phyloP scores from a whole-genome alignment of 2,888 invertebrate genomes.

The Erebia ligea region DNA sequence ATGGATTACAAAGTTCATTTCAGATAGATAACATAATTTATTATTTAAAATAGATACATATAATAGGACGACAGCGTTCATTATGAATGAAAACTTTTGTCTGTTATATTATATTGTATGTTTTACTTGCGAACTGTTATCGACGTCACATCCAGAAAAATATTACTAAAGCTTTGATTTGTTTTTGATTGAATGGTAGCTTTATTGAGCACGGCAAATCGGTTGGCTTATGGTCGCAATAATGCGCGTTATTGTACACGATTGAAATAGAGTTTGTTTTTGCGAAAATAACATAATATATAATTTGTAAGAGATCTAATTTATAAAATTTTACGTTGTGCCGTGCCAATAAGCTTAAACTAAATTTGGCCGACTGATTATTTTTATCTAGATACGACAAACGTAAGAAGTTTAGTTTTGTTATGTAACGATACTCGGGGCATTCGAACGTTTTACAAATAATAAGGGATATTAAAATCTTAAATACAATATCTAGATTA shows the following conservation, averaged over 20 bases:
- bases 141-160: slow-evolving; percentile 55
- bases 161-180: slow-evolving; percentile 78
- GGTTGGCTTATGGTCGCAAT: slow-evolving; percentile 51
- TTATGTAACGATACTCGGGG: slow-evolving; percentile 53
- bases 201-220: slow-evolving; percentile 58
- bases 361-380: slow-evolving; percentile 41
- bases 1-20: slow-evolving; percentile 66
- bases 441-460: slow-evolving; percentile 1
- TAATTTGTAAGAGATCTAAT: slow-evolving; percentile 22
- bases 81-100: slow-evolving; percentile 40
- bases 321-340: slow-evolving; percentile 30
- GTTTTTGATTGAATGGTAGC: slow-evolving; percentile 75
- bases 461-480: slow-evolving; percentile 14
- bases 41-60: slow-evolving; percentile 49
- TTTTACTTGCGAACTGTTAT: slow-evolving; percentile 45
- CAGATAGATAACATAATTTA: slow-evolving; percentile 57
- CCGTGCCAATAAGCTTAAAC: slow-evolving; percentile 38
- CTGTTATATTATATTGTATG: slow-evolving; percentile 35
- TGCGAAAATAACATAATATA: slow-evolving; percentile 24
- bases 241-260: slow-evolving; percentile 30
- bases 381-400: slow-evolving; percentile 31
- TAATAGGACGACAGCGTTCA: slow-evolving; percentile 35
- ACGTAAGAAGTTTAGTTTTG: slow-evolving; percentile 25
- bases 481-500: slow-evolving; percentile 28
- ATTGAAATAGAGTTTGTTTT: slow-evolving; percentile 34